Percentiles rank a stretch among this genome's conserved stretches.
phyloP scores from a whole-genome alignment of 1,140 invertebrate genomes.

The Berghia stephanieae region DNA sequence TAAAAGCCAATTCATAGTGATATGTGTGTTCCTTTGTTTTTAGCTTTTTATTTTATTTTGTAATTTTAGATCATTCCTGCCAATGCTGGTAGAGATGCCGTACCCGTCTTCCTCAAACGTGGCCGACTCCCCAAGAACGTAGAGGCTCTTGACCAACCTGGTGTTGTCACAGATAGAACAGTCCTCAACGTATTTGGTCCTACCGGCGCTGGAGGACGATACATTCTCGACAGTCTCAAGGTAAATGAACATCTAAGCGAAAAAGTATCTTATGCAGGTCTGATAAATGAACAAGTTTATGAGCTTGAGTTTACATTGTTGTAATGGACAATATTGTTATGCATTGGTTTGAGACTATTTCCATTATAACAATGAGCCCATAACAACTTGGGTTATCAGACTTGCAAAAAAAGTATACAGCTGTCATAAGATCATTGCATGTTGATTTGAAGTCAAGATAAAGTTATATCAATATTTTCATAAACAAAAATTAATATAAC shows the following conservation, averaged over 20 bases:
- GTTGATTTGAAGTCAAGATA: no score
- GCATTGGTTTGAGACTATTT: no score
- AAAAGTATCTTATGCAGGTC: neutral
- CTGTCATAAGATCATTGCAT: neutral
- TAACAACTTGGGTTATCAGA: no score
- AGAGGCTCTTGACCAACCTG: slow-evolving; percentile 70
- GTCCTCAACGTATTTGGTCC: slow-evolving; percentile 79
- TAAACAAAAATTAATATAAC: no score
- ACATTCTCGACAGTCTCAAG: slow-evolving; percentile 69
- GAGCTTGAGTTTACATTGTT: no score
- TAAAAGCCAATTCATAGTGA: no score
- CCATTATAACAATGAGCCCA: no score
- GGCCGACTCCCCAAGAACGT: slow-evolving; percentile 64
- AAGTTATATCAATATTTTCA: no score
- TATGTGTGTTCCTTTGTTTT: no score
- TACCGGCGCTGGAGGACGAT: slow-evolving; percentile 72
- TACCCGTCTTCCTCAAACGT: slow-evolving; percentile 63
- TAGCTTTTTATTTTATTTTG: no score
- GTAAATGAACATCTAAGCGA: slow-evolving; percentile 35
- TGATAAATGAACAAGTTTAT: neutral
- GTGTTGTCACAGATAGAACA: slow-evolving; percentile 72
- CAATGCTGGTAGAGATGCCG: slow-evolving; percentile 66
- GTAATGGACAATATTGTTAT: no score
- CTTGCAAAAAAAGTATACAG: neutral
- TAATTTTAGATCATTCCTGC: slow-evolving; percentile 47